These are phyloP conservation scores for Agrenia bidenticulata DNA, from an alignment of 2,888 invertebrate genomes.

Conservation along the genomic window DNA sequence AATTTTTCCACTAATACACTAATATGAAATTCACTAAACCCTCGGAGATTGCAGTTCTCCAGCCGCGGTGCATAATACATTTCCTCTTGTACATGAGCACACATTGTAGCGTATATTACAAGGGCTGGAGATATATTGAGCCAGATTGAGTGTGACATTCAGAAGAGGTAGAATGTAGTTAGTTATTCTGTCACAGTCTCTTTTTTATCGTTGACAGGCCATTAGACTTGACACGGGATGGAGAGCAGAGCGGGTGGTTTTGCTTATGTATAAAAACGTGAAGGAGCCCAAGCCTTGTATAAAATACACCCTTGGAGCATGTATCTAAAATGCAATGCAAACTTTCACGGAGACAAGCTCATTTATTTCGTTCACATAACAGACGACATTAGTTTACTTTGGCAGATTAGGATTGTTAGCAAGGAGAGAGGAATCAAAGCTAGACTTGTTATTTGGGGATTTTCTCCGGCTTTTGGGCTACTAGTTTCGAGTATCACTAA, in stretches of 20 bases:
- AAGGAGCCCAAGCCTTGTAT: neutral
- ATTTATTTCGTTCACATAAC: constrained; percentile 19
- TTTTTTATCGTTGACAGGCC: constrained; percentile 25
- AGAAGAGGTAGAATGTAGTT: constrained; percentile 19
- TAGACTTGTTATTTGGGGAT: constrained; percentile 10
- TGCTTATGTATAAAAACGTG: constrained; percentile 13
- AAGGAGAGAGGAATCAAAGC: too few relatives aligned
- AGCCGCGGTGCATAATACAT: too few relatives aligned
- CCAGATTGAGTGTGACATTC: constrained; percentile 23
- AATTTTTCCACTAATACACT: too few relatives aligned
- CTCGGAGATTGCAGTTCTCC: too few relatives aligned
- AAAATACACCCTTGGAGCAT: neutral
- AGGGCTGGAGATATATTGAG: neutral
- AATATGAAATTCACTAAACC: too few relatives aligned
- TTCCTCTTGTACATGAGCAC: too few relatives aligned
- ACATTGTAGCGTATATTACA: too few relatives aligned
- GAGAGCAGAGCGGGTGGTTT: constrained; percentile 1
- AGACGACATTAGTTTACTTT: constrained; percentile 22
- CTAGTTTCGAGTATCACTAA: neutral
- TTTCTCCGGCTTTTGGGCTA: neutral
- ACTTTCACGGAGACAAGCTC: constrained; percentile 19
- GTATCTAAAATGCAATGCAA: constrained; percentile 10
- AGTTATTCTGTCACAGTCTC: constrained; percentile 24
- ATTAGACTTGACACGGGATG: constrained; percentile 8
- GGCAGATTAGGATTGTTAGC: constrained; percentile 24